These are phyloP conservation scores for Vanessa atalanta DNA, from an alignment of 1,140 invertebrate species.

Conservation along the genomic window DNA sequence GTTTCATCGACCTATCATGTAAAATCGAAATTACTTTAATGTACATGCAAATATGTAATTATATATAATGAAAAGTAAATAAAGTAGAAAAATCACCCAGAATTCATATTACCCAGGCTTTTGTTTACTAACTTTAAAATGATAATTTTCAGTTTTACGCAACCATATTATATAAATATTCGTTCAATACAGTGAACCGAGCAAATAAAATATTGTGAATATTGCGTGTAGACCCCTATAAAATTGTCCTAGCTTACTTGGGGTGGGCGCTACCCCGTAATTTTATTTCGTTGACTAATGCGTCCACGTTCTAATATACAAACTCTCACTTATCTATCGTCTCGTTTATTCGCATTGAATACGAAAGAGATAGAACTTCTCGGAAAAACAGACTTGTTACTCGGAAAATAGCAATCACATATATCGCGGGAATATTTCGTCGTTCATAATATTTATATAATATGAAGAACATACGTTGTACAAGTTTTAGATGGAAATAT, in stretches of 20 bases:
- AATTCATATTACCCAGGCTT: no score
- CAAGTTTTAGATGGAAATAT: not conserved
- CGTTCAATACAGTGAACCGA: no score
- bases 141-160: no score
- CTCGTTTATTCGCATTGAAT: not conserved
- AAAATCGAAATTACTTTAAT: no score
- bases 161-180: no score
- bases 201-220: not conserved
- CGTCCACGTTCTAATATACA: constrained; percentile 8
- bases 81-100: no score
- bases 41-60: no score
- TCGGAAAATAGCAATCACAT: constrained; percentile 7
- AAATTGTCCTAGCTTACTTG: constrained; percentile 11
- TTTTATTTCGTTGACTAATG: constrained; percentile 16
- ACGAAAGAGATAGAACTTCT: not conserved
- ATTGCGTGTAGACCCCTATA: constrained; percentile 3
- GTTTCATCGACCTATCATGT: no score
- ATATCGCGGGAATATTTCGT: not conserved
- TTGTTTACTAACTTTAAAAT: no score
- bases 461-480: not conserved
- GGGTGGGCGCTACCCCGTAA: constrained; percentile 10
- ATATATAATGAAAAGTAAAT: no score
- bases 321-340: not conserved
- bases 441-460: not conserved
- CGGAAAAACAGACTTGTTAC: constrained; percentile 2